These are phyloP conservation scores for Xestoiulus laeticollis DNA, from an alignment of 2,888 invertebrate genomes.

Conservation along the genomic window DNA sequence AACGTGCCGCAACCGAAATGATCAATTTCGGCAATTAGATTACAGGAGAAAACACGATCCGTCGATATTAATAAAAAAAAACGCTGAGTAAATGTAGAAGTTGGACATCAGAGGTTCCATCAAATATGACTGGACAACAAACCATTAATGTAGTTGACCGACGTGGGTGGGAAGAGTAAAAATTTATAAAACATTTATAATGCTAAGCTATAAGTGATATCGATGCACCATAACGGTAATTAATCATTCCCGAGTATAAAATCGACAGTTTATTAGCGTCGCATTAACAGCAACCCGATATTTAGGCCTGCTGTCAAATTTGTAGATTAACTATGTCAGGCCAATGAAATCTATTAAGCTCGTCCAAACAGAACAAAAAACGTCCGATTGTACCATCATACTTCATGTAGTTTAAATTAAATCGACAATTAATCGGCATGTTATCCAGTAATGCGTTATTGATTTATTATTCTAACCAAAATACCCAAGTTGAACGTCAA, in stretches of 20 bases:
- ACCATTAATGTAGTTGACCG: background rate
- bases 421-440: too few relatives aligned
- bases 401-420: too few relatives aligned
- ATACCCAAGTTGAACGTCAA: too few relatives aligned
- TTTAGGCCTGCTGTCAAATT: background rate
- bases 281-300: background rate
- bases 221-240: background rate
- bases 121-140: background rate
- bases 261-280: background rate
- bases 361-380: background rate
- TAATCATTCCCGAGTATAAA: background rate
- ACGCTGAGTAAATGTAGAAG: background rate
- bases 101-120: background rate
- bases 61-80: background rate
- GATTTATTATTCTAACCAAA: too few relatives aligned
- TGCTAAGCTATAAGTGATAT: background rate
- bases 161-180: background rate
- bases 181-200: background rate
- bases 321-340: background rate
- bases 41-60: background rate
- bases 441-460: too few relatives aligned
- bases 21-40: background rate
- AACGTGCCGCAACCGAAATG: background rate
- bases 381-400: too few relatives aligned
- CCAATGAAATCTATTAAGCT: background rate